Evolutionary conservation across 2,888 invertebrate genomes (phyloP).

Genomic region (Calameuta pallipes): DNA sequence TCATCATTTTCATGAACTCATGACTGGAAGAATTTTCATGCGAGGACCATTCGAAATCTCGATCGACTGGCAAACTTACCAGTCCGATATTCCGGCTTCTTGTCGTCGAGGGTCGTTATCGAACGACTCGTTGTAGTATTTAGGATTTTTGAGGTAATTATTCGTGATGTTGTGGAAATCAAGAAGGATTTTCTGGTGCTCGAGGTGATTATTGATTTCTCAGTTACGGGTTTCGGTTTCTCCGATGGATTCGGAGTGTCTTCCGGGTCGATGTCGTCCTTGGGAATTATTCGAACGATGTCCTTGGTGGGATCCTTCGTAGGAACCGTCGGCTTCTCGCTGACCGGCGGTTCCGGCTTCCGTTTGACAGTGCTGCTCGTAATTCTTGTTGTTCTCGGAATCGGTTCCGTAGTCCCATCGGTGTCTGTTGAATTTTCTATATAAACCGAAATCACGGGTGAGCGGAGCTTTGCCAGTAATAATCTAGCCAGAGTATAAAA

Average conservation of each 20-base stretch:
- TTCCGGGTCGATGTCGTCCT: constrained; percentile 50
- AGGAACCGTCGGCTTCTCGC: constrained; percentile 4
- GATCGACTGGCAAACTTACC: too few species aligned
- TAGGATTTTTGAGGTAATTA: too few species aligned
- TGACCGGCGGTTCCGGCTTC: background rate
- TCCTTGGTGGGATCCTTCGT: constrained; percentile 9
- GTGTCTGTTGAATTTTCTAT: constrained; percentile 1
- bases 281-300: constrained; percentile 41
- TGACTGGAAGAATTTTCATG: too few species aligned
- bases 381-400: background rate
- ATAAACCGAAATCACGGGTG: background rate
- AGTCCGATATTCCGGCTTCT: too few species aligned
- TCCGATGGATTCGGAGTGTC: constrained; percentile 12
- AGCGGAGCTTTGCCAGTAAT: too few species aligned
- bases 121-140: too few species aligned
- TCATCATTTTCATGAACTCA: background rate
- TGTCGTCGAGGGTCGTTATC: too few species aligned
- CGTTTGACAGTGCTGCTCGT: background rate
- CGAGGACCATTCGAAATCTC: too few species aligned
- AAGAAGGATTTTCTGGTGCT: too few species aligned
- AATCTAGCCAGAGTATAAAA: too few species aligned
- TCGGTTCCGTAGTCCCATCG: constrained; percentile 8
- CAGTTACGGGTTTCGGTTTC: background rate
- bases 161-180: too few species aligned
- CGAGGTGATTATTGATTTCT: background rate